Conservation (phyloP, 53 echinoderm and acorn worm species). For the Antedon mediterranea region DNA sequence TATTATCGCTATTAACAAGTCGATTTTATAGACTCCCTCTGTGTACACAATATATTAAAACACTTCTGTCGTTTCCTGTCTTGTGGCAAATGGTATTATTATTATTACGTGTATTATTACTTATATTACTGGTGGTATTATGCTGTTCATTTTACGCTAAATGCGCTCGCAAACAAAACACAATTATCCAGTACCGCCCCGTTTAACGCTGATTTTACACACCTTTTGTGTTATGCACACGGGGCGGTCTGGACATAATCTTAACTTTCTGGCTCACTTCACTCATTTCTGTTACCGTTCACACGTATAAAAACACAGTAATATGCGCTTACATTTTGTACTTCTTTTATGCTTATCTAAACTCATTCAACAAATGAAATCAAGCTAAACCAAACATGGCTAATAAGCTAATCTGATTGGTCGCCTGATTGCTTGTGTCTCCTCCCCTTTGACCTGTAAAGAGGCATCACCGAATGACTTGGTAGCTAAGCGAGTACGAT, state of each 20-base stretch:
- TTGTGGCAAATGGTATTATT: background rate
- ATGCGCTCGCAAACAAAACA: background rate
- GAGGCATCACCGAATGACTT: background rate
- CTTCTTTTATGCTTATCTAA: background rate
- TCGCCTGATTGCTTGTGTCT: background rate
- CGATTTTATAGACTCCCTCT: too few species aligned
- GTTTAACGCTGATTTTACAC: background rate
- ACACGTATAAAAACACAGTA: too few species aligned
- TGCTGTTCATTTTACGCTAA: background rate
- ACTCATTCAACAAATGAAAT: background rate
- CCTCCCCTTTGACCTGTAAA: background rate
- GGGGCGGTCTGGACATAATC: background rate
- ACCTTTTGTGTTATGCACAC: background rate
- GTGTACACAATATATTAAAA: too few species aligned
- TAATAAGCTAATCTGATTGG: background rate
- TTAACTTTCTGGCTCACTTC: background rate
- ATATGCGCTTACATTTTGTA: too few species aligned
- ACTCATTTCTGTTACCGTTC: background rate
- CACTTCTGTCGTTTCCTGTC: background rate
- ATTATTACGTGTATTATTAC: background rate
- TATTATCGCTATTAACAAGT: too few species aligned
- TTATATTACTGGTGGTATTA: background rate
- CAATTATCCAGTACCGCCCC: background rate
- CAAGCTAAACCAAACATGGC: background rate
- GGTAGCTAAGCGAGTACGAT: conserved; percentile 1